phyloP scores from a whole-genome alignment of 2,888 invertebrate genomes.

The Agonopterix subpropinquella region DNA sequence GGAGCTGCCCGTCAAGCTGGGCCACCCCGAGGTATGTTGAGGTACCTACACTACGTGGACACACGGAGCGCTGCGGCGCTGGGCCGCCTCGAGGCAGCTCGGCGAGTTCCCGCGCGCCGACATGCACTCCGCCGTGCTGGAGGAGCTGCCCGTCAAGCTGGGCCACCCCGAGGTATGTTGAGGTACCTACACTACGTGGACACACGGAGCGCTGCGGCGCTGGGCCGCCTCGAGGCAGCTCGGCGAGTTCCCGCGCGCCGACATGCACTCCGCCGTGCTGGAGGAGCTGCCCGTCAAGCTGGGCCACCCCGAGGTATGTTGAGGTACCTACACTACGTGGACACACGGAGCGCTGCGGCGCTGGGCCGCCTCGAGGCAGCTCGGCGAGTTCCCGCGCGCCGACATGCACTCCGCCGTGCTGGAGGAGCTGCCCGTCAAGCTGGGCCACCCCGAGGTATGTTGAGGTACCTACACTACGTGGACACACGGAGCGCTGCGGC shows the following conservation, averaged over 20 bases:
- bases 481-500: slow-evolving; percentile 31
- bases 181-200: too few relatives aligned
- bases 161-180: slow-evolving; percentile 50
- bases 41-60: background rate
- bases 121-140: slow-evolving; percentile 29
- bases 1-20: slow-evolving; percentile 37
- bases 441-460: slow-evolving; percentile 54
- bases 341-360: slow-evolving; percentile 31
- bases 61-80: slow-evolving; percentile 35
- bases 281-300: slow-evolving; percentile 34
- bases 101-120: slow-evolving; percentile 36
- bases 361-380: slow-evolving; percentile 39
- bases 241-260: slow-evolving; percentile 34
- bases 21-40: slow-evolving; percentile 46
- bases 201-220: slow-evolving; percentile 31
- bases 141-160: slow-evolving; percentile 33
- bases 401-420: slow-evolving; percentile 33
- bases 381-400: slow-evolving; percentile 36
- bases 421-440: slow-evolving; percentile 29
- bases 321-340: too few relatives aligned
- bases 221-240: slow-evolving; percentile 42
- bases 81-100: slow-evolving; percentile 37
- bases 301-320: slow-evolving; percentile 50
- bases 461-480: too few relatives aligned
- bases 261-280: slow-evolving; percentile 31